Evolutionary conservation across 2,888 invertebrate species (phyloP).

Genomic region (Lasius fuliginosus): DNA sequence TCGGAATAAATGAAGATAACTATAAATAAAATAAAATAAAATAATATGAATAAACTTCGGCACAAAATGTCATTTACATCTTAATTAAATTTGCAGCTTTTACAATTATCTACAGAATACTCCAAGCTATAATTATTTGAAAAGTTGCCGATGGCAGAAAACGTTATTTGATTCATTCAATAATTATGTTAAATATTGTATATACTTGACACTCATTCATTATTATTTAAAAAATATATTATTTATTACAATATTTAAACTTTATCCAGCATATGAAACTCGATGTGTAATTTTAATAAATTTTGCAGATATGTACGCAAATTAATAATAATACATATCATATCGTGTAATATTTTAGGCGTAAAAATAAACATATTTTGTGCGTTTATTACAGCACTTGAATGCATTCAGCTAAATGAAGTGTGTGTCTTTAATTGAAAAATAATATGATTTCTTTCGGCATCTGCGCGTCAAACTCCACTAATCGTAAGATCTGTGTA

Average conservation of each 20-base stretch:
- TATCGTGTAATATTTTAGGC: neutral
- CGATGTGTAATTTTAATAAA: too few relatives aligned
- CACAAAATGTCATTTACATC: too few relatives aligned
- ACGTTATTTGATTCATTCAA: too few relatives aligned
- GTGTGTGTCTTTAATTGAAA: conserved; percentile 16
- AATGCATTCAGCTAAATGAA: neutral
- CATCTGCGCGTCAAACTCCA: conserved; percentile 31
- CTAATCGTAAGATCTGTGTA: conserved; percentile 4
- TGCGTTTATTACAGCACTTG: neutral
- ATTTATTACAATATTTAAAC: neutral
- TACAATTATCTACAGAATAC: too few relatives aligned
- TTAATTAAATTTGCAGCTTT: too few relatives aligned
- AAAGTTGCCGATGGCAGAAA: neutral
- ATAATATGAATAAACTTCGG: neutral
- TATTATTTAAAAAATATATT: neutral
- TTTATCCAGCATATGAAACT: neutral
- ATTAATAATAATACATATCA: too few relatives aligned
- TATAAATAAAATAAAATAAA: conserved; percentile 2
- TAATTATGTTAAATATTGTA: neutral
- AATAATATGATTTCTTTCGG: conserved; percentile 22
- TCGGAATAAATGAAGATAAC: neutral
- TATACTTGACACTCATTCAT: neutral
- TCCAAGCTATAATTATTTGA: neutral
- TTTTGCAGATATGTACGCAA: too few relatives aligned
- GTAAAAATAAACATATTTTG: neutral